phyloP scores from a whole-genome alignment of 2,797 vertebrate genomes.

The Enteromius trimaculatus region DNA sequence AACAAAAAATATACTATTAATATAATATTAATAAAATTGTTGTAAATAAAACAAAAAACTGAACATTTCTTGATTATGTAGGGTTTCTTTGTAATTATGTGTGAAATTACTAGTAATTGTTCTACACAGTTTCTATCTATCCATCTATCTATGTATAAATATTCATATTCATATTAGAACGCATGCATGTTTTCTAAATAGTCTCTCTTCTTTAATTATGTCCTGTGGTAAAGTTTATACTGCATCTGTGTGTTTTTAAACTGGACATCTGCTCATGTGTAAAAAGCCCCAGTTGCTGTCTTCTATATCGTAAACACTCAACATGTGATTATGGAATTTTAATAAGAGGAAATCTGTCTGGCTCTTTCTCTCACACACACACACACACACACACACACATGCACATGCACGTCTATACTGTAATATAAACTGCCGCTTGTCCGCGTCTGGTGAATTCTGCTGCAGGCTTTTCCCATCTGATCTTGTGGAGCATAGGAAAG shows the following conservation, averaged over 20 bases:
- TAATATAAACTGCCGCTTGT: not conserved
- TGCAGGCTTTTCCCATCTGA: not conserved
- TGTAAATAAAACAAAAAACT: not conserved
- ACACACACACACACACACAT: not conserved
- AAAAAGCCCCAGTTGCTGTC: conserved; percentile 41
- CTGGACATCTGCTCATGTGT: conserved; percentile 47
- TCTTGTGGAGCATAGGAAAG: conserved; percentile 11
- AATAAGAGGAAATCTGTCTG: conserved; percentile 39
- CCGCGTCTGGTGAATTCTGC: conserved; percentile 19
- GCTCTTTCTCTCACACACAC: not conserved
- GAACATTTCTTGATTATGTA: not conserved
- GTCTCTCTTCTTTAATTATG: conserved; percentile 12
- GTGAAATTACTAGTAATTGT: not conserved
- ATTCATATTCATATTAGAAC: not conserved
- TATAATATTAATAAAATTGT: too few relatives aligned
- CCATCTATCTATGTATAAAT: not conserved
- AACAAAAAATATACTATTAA: not conserved
- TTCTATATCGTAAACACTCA: conserved; percentile 35
- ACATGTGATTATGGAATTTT: conserved; percentile 39
- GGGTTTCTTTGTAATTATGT: not conserved
- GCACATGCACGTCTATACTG: not conserved
- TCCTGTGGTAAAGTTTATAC: conserved; percentile 24
- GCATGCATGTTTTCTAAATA: not conserved
- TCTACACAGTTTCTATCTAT: not conserved
- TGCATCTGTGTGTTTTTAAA: conserved; percentile 33